Percentiles rank a stretch among this genome's conserved stretches.
Evolutionary conservation across 1,140 invertebrate species (phyloP).

Genomic region (Drosophila saltans): DNA sequence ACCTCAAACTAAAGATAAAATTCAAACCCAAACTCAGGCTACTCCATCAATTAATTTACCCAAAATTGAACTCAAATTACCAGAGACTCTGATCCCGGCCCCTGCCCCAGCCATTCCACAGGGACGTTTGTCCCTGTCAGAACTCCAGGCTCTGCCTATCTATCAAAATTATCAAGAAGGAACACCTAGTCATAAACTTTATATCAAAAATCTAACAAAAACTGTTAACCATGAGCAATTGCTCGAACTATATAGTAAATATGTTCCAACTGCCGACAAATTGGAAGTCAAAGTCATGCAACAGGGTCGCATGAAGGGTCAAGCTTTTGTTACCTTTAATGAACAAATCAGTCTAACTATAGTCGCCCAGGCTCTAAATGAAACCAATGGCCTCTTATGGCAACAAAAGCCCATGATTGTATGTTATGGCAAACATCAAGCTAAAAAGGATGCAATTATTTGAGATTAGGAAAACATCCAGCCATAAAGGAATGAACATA

Average conservation of each 20-base stretch:
- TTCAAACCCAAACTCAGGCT: background rate
- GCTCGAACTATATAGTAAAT: conserved; percentile 90
- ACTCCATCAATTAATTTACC: conserved; percentile 7
- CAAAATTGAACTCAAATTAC: conserved; percentile 61
- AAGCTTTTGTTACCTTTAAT: conserved; percentile 90
- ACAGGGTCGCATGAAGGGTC: conserved; percentile 97
- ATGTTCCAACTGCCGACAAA: conserved; percentile 83
- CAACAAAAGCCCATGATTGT: conserved; percentile 83
- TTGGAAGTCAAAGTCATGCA: conserved; percentile 91
- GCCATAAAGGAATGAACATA: background rate
- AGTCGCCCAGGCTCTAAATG: conserved; percentile 88
- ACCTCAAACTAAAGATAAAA: background rate
- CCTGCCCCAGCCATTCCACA: background rate
- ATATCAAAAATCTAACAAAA: conserved; percentile 96
- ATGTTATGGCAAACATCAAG: conserved; percentile 89
- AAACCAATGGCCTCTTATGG: conserved; percentile 97
- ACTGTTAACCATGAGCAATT: conserved; percentile 90
- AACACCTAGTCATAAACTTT: conserved; percentile 91
- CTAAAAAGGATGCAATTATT: background rate
- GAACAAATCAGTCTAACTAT: conserved; percentile 83
- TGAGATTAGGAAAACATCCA: conserved; percentile 50
- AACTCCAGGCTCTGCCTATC: conserved; percentile 90
- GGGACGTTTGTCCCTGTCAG: conserved; percentile 87
- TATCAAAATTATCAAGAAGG: conserved; percentile 95
- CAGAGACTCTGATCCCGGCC: background rate